Evolutionary conservation across 2,888 invertebrate genomes (phyloP).

Genomic region (Watsonalla binaria): DNA sequence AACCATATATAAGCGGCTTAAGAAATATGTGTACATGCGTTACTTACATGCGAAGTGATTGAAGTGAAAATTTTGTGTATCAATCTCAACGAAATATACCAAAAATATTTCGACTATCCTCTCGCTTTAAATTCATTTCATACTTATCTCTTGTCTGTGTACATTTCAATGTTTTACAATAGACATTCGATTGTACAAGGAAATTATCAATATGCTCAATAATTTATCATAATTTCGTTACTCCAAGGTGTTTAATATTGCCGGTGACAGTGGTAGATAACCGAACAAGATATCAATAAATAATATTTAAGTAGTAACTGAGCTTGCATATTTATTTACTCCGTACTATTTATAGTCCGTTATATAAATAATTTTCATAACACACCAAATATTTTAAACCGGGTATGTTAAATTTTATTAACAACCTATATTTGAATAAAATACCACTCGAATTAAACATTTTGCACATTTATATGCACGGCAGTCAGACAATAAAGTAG

Average conservation of each 20-base stretch:
- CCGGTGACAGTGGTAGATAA: neutral
- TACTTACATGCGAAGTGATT: too few species aligned
- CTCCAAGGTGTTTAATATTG: neutral
- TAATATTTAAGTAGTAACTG: too few species aligned
- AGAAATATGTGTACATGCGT: conserved; percentile 55
- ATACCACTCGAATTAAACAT: too few species aligned
- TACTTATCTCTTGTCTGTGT: neutral
- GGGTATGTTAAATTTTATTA: too few species aligned
- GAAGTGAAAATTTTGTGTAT: too few species aligned
- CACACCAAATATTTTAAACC: too few species aligned
- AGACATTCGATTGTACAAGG: neutral
- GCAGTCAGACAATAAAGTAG: too few species aligned
- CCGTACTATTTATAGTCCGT: too few species aligned
- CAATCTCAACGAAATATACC: conserved; percentile 10
- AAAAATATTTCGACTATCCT: conserved; percentile 14
- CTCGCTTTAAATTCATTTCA: conserved; percentile 3
- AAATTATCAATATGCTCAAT: conserved; percentile 1
- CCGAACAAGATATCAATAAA: neutral
- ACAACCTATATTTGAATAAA: too few species aligned
- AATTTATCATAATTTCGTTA: conserved; percentile 1
- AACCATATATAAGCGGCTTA: conserved; percentile 66
- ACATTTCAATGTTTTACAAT: neutral
- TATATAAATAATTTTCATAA: too few species aligned
- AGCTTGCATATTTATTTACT: too few species aligned
- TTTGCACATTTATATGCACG: too few species aligned